Base-by-base conservation (phyloP, 2,113 vertebrate genomes). In the Bubo bubo region DNA sequence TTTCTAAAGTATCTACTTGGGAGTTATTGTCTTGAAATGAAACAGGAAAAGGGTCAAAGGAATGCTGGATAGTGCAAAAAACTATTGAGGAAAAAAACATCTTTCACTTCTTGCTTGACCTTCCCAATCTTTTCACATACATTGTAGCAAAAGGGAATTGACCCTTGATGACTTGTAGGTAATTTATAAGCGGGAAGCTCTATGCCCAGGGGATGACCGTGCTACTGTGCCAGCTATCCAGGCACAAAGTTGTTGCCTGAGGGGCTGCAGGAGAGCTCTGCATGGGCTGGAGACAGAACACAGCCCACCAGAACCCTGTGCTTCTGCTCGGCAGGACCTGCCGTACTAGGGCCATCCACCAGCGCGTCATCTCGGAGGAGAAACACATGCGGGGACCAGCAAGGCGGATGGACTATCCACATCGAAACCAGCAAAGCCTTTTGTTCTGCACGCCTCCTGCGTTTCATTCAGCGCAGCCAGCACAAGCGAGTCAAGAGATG, bases 291-390 rank as follows among this genome's bases (percentile, higher is more conserved):
- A 26, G 64, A 10, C 68, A 85, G 56, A 58, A 50, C 76, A 37
- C 37, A 82, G 59, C 62, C 66, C 62, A 27, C n/a, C 74, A 45
- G 47, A 55, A 26, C 32, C n/a, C 85, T 17, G 8, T 71, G 64
- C 14, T 35, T 43, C 49, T 45, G 35, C 68, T 23, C 1, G 1
- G 56, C 37, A 53, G 81, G 19, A 23, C 26, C 68, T 60, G 20
- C 35, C 0, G 0, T 27, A 27, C 71, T 70, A 39, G n/a, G 32
- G 34, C 66, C 4, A 0, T 45, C 53, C 71, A 21, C 28, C 72
- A 79, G 27, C 0, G 10, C 3, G 1, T 56, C 74, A 39, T 0
- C 41, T 32, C 6, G 0, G 24, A 24, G 37, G 32, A 32, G 52
- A 90, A 84, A 64, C 0, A 1, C 47, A 13, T 4, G 0, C 8